Percentiles rank a stretch among this genome's conserved stretches.
Evolutionary conservation across 2,113 vertebrate genomes (phyloP).

Genomic region (Podarcis raffonei): DNA sequence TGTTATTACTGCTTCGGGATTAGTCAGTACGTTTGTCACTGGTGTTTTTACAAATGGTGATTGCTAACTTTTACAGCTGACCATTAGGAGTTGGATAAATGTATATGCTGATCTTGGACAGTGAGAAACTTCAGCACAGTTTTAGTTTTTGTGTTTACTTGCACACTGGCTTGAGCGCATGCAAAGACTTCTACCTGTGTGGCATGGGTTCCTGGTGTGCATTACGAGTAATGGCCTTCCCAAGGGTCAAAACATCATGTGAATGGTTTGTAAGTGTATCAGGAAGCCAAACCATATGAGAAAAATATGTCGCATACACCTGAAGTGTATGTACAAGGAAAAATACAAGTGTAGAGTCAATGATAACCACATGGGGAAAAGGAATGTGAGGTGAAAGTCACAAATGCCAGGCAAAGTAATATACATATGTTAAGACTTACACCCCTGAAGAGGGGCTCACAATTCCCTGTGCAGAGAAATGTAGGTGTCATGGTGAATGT

Average conservation of each 20-base stretch:
- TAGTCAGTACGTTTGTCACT: too few relatives aligned
- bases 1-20: too few relatives aligned
- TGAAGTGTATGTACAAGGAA: neutral
- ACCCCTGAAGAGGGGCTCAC: neutral
- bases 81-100: neutral
- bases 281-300: neutral
- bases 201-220: neutral
- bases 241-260: neutral
- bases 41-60: too few relatives aligned
- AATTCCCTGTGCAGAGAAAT: neutral
- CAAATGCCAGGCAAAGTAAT: neutral
- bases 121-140: neutral
- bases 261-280: neutral
- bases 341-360: neutral
- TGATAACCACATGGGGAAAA: neutral
- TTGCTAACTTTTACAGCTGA: neutral
- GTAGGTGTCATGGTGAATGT: neutral
- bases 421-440: neutral
- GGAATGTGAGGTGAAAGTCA: neutral
- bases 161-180: neutral
- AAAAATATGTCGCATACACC: neutral
- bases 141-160: neutral
- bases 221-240: neutral
- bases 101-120: neutral
- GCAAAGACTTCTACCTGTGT: neutral